Evolutionary conservation across 1,140 invertebrate genomes (phyloP), one percentile per base, ranked within the genome.

Genomic region (Drosophila willistoni): DNA sequence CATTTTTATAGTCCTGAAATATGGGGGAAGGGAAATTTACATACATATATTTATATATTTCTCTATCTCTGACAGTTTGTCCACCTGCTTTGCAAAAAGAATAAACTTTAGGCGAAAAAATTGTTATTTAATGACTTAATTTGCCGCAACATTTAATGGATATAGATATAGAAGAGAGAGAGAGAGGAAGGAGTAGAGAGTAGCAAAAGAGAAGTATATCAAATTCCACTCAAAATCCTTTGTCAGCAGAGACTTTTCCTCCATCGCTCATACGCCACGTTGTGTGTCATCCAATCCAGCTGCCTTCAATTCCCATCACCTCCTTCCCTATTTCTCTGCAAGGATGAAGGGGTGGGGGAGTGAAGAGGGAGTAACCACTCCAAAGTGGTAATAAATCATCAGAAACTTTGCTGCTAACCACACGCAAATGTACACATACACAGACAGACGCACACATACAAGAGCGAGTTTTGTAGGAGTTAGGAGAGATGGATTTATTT

Each of bases 51-150:
- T 6, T 1, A 36, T 36, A 12, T 29, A 6, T 29, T 36, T 36
- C 9, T 36, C 34, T 57, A 34, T 72, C 72, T 68, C 51, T 47
- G 68, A 64, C 61, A 72, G 68, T 65, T 77, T 62, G 44, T 51
- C 44, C 78, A 69, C 64, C 71, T 60, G 65, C 47, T 61, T 7
- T 3, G 44, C 14, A 10, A 6, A 47, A 19, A 10, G 2, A 47
- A 47, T 7, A 47, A 47, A 47, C n/a, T 4, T 51, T 19, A 4
- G 44, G 17, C 41, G 19, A 47, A 69, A 64, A 81, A 77, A 81
- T 78, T 68, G 76, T 47, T 87, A 77, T 87, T 87, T 87, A 87
- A 87, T 87, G 80, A 89, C 77, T 87, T 87, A 87, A 87, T 87
- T 87, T 87, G 75, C 17, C 66, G 54, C 56, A 64, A 63, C 74